Conservation (phyloP, 2,888 invertebrate species). For the Lucinisca nassula region DNA sequence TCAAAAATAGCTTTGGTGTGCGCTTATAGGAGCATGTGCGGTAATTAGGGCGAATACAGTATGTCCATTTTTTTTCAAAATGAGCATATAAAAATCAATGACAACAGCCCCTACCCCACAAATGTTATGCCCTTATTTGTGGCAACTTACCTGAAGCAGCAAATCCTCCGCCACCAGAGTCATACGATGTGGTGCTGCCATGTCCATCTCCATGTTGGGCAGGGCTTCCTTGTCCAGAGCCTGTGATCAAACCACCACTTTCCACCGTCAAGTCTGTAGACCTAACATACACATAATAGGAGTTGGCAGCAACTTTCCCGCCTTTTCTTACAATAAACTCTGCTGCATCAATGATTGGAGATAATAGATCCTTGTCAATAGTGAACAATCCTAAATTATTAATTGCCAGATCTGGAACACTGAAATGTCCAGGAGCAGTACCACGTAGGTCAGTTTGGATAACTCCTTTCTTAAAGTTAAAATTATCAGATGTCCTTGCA, state of each 20-base stretch:
- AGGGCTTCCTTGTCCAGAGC: conserved; percentile 71
- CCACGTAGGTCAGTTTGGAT: conserved; percentile 30
- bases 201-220: conserved; percentile 68
- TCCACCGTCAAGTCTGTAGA: conserved; percentile 69
- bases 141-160: conserved; percentile 75
- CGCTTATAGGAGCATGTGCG: no score
- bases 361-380: conserved; percentile 62
- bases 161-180: conserved; percentile 75
- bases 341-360: conserved; percentile 58
- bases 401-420: conserved; percentile 62
- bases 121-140: no score
- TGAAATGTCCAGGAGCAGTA: conserved; percentile 64
- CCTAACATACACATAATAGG: conserved; percentile 56
- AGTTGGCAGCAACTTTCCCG: conserved; percentile 56
- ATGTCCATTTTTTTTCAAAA: no score
- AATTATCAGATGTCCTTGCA: conserved; percentile 67
- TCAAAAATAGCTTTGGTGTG: no score
- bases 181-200: conserved; percentile 49
- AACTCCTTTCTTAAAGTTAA: conserved; percentile 45
- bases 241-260: conserved; percentile 68
- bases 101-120: no score
- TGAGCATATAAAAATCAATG: no score
- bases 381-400: conserved; percentile 75
- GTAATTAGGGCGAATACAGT: no score
- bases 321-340: conserved; percentile 72